Conservation (phyloP, 2,888 invertebrate species). For the Tetragnatha montana region DNA sequence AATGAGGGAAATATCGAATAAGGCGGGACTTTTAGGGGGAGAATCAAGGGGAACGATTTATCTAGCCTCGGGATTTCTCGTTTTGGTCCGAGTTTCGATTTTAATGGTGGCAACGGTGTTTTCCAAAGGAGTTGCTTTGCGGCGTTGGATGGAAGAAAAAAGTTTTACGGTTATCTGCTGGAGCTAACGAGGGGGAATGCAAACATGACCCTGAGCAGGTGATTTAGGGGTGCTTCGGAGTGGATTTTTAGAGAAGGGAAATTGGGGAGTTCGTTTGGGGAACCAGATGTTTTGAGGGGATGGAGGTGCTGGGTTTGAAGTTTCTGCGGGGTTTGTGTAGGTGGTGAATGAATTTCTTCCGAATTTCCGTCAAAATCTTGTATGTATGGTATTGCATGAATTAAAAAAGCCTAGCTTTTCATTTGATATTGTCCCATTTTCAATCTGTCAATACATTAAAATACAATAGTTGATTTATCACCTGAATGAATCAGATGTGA, state of each 20-base stretch:
- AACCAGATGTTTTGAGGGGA: too few relatives aligned
- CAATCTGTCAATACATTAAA: too few relatives aligned
- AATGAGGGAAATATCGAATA: constrained; percentile 57
- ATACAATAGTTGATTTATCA: too few relatives aligned
- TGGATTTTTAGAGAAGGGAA: background rate
- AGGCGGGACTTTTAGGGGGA: constrained; percentile 17
- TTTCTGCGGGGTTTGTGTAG: too few relatives aligned
- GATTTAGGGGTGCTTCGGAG: background rate
- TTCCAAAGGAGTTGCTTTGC: background rate
- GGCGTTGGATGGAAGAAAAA: background rate
- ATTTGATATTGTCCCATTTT: too few relatives aligned
- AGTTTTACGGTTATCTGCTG: background rate
- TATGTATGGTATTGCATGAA: too few relatives aligned
- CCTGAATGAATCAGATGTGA: too few relatives aligned
- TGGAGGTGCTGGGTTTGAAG: too few relatives aligned
- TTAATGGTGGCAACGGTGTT: constrained; percentile 21
- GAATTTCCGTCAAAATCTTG: too few relatives aligned
- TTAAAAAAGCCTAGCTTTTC: too few relatives aligned
- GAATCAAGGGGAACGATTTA: constrained; percentile 46
- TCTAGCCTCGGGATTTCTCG: constrained; percentile 50
- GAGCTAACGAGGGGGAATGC: background rate
- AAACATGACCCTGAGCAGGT: background rate
- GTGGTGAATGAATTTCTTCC: too few relatives aligned
- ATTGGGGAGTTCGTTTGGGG: background rate
- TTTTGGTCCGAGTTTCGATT: constrained; percentile 38